Evolutionary conservation across 1,140 invertebrate species (phyloP), one percentile per base, ranked within the genome.

Genomic region (Periplaneta americana): DNA sequence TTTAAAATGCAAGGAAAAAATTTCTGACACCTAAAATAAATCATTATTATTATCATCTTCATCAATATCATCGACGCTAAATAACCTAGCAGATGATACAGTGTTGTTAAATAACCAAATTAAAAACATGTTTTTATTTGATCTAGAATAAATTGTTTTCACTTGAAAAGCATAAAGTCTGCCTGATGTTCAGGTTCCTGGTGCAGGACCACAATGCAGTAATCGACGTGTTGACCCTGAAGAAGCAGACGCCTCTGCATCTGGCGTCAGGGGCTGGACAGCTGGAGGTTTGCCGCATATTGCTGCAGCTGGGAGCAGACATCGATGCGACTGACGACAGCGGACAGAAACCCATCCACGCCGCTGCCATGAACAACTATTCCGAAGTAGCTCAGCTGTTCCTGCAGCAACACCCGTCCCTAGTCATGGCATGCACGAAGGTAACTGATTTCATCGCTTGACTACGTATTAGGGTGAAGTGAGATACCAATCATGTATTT

Each of bases 341-440:
- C 86, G 87, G 89, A 31, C 96, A 97, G 87, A 97, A 97, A 87
- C 95, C 96, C 10, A 96, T 97, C 80, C 95, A 97, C 86, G 93
- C 98, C 36, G 98, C 98, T 0, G 98, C 98, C 32, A 97, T 99
- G 91, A 99, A 99, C 88, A 99, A 99, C 88, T 98, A 96, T 88
- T 97, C 98, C 11, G 98, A 99, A 91, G 98, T 99, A 11, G 97
- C 98, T 17, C 98, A 99, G 88, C 89, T 99, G 76, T 99, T 99
- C 88, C 90, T 99, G 34, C 97, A 99, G 87, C 94, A 98, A 87
- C 96, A 98, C 88, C 97, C 98, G 0, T 98, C 97, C 84, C 90
- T 98, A 57, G 96, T 98, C 34, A 96, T 97, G 91, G 96, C 97
- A 66, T 96, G 96, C 18, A 98, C 97, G 81, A 98, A 97, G 88